Evolutionary conservation across 1,140 invertebrate species (phyloP), one percentile per base, ranked within the genome.

Genomic region (Drosophila sturtevanti): DNA sequence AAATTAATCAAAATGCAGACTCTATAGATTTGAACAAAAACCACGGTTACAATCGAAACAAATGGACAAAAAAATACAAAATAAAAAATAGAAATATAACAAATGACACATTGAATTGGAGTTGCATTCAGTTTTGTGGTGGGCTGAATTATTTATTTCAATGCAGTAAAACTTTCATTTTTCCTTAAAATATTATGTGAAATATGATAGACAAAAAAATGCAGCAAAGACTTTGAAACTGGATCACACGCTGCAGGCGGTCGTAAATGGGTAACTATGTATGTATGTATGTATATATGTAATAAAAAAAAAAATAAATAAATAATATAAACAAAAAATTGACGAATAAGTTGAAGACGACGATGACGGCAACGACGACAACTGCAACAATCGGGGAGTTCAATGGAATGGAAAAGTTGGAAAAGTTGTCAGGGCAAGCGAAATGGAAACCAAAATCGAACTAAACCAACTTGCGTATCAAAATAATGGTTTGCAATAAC

Each of bases 101-200:
- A 69, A 77, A 77, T 70, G 74, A 69, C 72, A 76, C 35, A 74
- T 74, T 38, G 44, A 54, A 74, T 54, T 71, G 35, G 41, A 21
- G 37, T 54, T 35, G 34, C 59, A 60, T 51, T 79, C 72, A 62
- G 16, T 72, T 75, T 72, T 72, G 72, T 65, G 72, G 75, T 68
- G 64, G 68, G 24, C 55, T 62, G 55, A 65, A 41, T 74, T 48
- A 48, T 48, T 9, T 48, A 21, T 48, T 48, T 48, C 62, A 52
- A 76, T 76, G 72, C 72, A 72, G 63, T 38, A 31, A 41, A 77
- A 77, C 74, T 81, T 78, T 71, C 73, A 74, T 70, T 77, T 68
- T 81, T 62, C 52, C 4, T 31, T 34, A 31, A 55, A 55, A 55
- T 54, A 12, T 14, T n/a, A 14, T 61, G 51, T 61, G 58, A 41